Percentiles rank a stretch among this genome's conserved stretches.
Conservation (phyloP, 2,888 invertebrate genomes). For the Drosophila rellima region DNA sequence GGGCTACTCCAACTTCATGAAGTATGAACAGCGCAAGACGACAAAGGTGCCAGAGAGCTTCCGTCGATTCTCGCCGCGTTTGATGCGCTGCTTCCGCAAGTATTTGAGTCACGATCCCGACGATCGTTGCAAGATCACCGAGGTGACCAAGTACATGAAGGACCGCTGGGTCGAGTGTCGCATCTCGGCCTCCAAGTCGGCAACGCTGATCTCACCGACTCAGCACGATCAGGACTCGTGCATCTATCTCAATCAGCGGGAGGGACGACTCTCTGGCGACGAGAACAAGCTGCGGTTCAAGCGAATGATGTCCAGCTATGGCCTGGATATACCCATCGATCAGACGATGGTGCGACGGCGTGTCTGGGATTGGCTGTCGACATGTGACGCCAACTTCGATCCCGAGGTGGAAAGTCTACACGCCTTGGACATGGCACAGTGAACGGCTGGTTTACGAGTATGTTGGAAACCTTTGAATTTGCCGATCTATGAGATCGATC, state of each 20-base stretch:
- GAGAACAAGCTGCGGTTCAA: constrained; percentile 87
- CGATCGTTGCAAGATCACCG: constrained; percentile 88
- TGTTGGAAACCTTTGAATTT: constrained; percentile 49
- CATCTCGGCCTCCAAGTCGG: constrained; percentile 87
- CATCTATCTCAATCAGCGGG: constrained; percentile 87
- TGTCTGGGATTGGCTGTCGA: constrained; percentile 89
- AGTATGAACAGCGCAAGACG: constrained; percentile 89
- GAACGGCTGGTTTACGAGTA: constrained; percentile 23
- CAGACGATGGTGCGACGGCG: constrained; percentile 88
- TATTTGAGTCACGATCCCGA: constrained; percentile 90
- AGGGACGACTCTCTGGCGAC: constrained; percentile 86
- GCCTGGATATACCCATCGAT: constrained; percentile 89
- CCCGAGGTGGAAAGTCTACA: constrained; percentile 83
- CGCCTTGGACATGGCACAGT: constrained; percentile 74
- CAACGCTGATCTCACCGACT: constrained; percentile 84
- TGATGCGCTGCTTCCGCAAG: constrained; percentile 90
- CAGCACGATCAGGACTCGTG: constrained; percentile 86
- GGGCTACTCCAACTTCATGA: constrained; percentile 89
- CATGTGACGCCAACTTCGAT: constrained; percentile 86
- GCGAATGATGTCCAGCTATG: constrained; percentile 87
- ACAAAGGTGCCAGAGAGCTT: constrained; percentile 88
- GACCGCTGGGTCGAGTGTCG: constrained; percentile 88
- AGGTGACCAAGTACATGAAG: constrained; percentile 88
- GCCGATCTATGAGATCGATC: constrained; percentile 41
- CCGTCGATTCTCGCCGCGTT: constrained; percentile 89